phyloP scores from a whole-genome alignment of 1,140 invertebrate genomes.

The Oscheius sp. region DNA sequence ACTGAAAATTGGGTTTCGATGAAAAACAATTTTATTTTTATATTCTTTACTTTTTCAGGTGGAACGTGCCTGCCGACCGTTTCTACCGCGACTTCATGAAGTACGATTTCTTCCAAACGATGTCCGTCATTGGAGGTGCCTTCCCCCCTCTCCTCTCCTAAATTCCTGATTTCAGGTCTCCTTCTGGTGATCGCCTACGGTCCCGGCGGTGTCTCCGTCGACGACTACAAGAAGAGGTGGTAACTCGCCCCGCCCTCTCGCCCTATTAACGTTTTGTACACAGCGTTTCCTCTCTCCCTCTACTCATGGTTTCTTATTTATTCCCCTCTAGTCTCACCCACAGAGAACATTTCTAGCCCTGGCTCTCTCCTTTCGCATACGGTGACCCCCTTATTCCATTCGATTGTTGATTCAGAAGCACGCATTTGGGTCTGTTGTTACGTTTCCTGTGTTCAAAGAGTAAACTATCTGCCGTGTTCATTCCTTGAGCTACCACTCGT shows the following conservation, averaged over 20 bases:
- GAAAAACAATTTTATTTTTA: not conserved
- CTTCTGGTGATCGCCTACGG: slow-evolving; percentile 96
- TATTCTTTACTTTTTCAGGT: slow-evolving; percentile 61
- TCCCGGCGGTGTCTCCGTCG: slow-evolving; percentile 97
- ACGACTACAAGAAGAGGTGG: slow-evolving; percentile 99
- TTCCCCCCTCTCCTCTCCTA: not conserved
- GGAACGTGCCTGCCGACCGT: slow-evolving; percentile 88
- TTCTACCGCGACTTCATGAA: slow-evolving; percentile 97
- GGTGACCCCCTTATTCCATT: too few relatives aligned
- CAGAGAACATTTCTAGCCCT: not conserved
- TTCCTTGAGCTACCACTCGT: too few relatives aligned
- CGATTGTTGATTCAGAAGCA: too few relatives aligned
- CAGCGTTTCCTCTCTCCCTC: not conserved
- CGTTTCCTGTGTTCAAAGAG: too few relatives aligned
- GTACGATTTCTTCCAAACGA: slow-evolving; percentile 96
- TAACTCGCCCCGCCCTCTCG: slow-evolving; percentile 61
- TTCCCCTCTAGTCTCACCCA: not conserved
- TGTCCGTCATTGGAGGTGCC: slow-evolving; percentile 83
- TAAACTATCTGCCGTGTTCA: too few relatives aligned
- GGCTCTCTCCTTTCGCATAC: too few relatives aligned
- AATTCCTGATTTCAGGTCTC: slow-evolving; percentile 69
- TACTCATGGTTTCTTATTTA: too few relatives aligned
- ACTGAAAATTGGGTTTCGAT: too few relatives aligned
- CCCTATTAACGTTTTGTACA: not conserved
- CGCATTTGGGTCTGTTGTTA: too few relatives aligned